Evolutionary conservation across 2,797 vertebrate genomes (phyloP).

Genomic region (Odontamblyopus rebecca): DNA sequence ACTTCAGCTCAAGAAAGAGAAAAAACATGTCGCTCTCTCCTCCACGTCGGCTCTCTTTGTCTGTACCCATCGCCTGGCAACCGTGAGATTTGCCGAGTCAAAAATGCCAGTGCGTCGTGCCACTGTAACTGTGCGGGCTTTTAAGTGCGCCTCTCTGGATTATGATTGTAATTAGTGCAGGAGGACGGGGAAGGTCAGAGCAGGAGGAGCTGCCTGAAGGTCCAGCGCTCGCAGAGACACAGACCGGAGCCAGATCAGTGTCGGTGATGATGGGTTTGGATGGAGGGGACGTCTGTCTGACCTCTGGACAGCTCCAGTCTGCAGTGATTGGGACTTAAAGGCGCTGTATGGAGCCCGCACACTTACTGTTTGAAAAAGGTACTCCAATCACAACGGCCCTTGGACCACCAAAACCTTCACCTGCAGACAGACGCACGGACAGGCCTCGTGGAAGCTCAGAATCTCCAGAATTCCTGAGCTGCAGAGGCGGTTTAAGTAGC

Average conservation of each 20-base stretch:
- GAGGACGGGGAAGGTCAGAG: constrained; percentile 31
- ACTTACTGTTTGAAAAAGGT: too few relatives aligned
- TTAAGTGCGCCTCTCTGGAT: constrained; percentile 20
- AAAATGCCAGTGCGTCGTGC: constrained; percentile 16
- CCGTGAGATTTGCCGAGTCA: constrained; percentile 20
- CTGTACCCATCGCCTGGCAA: constrained; percentile 27
- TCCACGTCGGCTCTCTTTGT: constrained; percentile 16
- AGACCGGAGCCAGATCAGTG: neutral
- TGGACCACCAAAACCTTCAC: too few relatives aligned
- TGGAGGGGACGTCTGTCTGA: too few relatives aligned
- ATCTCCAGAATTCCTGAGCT: too few relatives aligned
- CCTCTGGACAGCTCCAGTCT: too few relatives aligned
- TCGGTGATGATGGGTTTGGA: too few relatives aligned
- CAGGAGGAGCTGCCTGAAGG: neutral
- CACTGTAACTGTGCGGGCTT: constrained; percentile 19
- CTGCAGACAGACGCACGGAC: too few relatives aligned
- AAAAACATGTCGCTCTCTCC: constrained; percentile 17
- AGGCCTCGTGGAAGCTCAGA: too few relatives aligned
- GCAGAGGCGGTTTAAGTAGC: too few relatives aligned
- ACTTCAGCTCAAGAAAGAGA: constrained; percentile 1
- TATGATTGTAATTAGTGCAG: constrained; percentile 36
- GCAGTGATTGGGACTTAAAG: too few relatives aligned
- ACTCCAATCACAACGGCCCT: too few relatives aligned
- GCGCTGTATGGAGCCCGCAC: too few relatives aligned
- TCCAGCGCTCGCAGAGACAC: neutral